Conservation (phyloP, 1,140 invertebrate species). For the Drosophila kepulauana region DNA sequence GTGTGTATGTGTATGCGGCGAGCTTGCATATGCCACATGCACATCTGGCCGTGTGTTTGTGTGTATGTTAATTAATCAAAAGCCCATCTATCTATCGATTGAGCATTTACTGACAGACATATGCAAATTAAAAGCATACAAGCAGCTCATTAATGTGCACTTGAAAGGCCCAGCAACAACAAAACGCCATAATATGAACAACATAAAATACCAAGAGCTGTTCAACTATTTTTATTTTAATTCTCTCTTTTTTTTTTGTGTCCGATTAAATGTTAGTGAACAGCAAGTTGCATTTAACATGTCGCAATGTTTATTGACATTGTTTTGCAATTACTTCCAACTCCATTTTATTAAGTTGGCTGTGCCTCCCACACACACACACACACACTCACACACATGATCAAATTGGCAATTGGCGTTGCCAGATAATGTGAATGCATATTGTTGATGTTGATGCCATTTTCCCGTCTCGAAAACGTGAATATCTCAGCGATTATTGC, state of each 20-base stretch:
- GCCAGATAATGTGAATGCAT: neutral
- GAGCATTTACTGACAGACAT: conserved; percentile 77
- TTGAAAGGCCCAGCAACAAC: conserved; percentile 49
- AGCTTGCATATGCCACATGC: conserved; percentile 16
- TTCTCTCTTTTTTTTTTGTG: neutral
- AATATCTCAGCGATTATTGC: conserved; percentile 66
- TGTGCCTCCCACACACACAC: too few relatives aligned
- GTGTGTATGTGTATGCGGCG: conserved; percentile 5
- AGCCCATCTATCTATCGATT: conserved; percentile 80
- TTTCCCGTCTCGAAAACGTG: conserved; percentile 56
- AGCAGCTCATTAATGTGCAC: conserved; percentile 78
- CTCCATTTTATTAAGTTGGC: neutral
- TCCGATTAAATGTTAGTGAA: conserved; percentile 3
- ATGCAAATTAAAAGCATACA: conserved; percentile 82
- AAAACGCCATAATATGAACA: conserved; percentile 1
- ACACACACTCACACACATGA: neutral
- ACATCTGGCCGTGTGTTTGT: conserved; percentile 29
- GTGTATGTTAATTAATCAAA: conserved; percentile 80
- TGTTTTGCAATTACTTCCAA: neutral
- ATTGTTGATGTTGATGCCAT: neutral
- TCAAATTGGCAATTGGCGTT: neutral
- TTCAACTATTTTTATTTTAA: neutral
- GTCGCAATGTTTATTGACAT: conserved; percentile 9
- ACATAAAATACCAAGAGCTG: conserved; percentile 5
- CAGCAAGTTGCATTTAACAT: conserved; percentile 3